A percentile compares a stretch with the other conserved stretches of the same genome.
Conservation (phyloP, 2,888 invertebrate genomes). For the Aphrophora alni region DNA sequence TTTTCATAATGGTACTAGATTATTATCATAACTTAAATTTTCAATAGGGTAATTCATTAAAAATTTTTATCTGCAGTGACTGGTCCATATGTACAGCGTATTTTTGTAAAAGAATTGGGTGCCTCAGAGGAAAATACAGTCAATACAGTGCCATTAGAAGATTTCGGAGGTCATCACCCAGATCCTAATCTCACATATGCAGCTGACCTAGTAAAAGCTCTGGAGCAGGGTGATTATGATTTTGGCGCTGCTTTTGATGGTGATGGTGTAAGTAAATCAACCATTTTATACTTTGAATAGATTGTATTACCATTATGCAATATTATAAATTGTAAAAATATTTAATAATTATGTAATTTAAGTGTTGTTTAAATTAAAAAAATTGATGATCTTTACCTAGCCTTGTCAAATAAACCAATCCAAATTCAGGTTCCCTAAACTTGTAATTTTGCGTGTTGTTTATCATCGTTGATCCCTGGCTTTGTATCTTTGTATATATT, state of each 20-base stretch:
- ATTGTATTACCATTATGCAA: background rate
- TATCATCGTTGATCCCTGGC: too few species aligned
- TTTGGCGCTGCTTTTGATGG: conserved; percentile 99
- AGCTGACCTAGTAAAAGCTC: conserved; percentile 71
- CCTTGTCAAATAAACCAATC: too few species aligned
- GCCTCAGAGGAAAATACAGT: conserved; percentile 74
- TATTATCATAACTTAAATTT: conserved; percentile 28
- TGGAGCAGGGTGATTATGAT: conserved; percentile 67
- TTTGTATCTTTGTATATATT: too few species aligned
- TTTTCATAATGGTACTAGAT: too few species aligned
- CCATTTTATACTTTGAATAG: background rate
- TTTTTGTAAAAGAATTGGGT: conserved; percentile 87
- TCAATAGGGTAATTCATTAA: conserved; percentile 31
- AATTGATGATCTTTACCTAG: background rate
- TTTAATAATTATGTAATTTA: too few species aligned
- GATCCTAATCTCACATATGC: conserved; percentile 96
- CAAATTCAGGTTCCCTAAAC: too few species aligned
- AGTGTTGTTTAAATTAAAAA: background rate
- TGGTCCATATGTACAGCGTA: conserved; percentile 90
- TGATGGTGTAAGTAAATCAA: conserved; percentile 72
- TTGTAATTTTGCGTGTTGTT: too few species aligned
- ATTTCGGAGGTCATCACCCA: conserved; percentile 96
- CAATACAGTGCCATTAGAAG: conserved; percentile 82
- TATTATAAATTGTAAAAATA: too few species aligned
- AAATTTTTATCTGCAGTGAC: conserved; percentile 72